phyloP scores from a whole-genome alignment of 2,113 vertebrate species.

The Campylorhamphus procurvoides region DNA sequence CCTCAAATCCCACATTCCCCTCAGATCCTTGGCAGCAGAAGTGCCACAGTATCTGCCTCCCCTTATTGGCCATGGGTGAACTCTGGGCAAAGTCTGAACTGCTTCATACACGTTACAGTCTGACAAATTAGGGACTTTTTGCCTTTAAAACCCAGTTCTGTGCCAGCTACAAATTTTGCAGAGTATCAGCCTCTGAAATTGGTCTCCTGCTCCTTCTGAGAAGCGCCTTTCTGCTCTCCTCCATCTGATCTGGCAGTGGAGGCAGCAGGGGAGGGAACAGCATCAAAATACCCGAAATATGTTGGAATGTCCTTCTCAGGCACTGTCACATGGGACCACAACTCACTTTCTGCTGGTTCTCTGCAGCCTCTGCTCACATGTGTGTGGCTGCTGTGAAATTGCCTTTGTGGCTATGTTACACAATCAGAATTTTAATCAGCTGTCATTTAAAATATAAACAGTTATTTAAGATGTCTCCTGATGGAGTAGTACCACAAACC shows the following conservation, averaged over 20 bases:
- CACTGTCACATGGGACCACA: not conserved
- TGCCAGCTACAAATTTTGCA: not conserved
- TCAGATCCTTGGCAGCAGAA: not conserved
- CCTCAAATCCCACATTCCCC: not conserved
- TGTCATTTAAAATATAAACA: not conserved
- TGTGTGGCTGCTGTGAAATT: not conserved
- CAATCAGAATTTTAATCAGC: not conserved
- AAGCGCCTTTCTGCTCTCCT: not conserved
- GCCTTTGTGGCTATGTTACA: not conserved
- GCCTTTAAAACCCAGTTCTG: not conserved
- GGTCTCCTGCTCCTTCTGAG: not conserved
- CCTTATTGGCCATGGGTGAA: rapidly evolving
- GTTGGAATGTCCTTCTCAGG: not conserved
- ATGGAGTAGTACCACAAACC: not conserved
- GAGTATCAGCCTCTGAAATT: not conserved
- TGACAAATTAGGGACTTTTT: not conserved
- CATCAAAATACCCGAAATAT: not conserved
- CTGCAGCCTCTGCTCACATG: not conserved
- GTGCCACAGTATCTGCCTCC: not conserved
- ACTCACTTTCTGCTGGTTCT: not conserved
- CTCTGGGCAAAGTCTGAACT: not conserved
- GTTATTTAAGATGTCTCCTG: not conserved
- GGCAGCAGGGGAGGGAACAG: not conserved
- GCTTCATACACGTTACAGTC: rapidly evolving
- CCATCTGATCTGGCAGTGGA: not conserved